Conservation (phyloP, 2,113 vertebrate genomes). For the Melanocharis versteri region DNA sequence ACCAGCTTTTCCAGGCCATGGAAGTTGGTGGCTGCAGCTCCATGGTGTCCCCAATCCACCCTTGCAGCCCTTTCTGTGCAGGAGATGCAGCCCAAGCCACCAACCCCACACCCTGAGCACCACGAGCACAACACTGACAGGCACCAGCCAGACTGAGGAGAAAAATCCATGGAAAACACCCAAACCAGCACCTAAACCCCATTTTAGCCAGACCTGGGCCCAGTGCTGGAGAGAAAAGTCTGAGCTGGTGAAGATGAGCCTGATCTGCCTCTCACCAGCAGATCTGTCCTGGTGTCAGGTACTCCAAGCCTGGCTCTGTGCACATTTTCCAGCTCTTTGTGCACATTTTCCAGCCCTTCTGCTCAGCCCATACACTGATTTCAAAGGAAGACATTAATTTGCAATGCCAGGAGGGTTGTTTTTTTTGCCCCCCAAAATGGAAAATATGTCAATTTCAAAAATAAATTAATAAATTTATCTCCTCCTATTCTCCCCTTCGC, state of each 20-base stretch:
- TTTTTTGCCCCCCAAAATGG: accelerated
- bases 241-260: background rate
- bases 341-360: background rate
- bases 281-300: background rate
- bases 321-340: background rate
- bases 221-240: background rate
- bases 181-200: background rate
- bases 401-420: background rate
- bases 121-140: background rate
- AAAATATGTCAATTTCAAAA: background rate
- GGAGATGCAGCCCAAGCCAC: background rate
- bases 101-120: background rate
- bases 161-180: background rate
- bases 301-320: background rate
- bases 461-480: background rate
- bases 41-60: background rate
- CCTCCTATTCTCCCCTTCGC: background rate
- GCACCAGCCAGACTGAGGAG: background rate
- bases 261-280: background rate
- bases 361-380: background rate
- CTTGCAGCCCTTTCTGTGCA: background rate
- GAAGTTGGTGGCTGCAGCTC: background rate
- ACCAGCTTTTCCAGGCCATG: background rate
- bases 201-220: background rate
- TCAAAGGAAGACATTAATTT: background rate